Conservation (phyloP, 2,113 vertebrate genomes). For the Lonchura striata region DNA sequence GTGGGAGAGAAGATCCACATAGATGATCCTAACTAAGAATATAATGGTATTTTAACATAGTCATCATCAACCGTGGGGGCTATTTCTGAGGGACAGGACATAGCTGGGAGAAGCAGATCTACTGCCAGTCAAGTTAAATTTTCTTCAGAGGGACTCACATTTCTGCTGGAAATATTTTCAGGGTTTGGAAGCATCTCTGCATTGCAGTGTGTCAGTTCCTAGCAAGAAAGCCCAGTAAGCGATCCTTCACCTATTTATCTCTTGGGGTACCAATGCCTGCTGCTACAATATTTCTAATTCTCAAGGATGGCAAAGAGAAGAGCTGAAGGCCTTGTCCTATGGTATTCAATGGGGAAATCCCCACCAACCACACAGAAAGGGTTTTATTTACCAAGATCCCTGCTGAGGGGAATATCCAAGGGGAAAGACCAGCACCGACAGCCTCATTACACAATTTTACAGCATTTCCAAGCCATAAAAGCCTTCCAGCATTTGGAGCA, state of each 20-base stretch:
- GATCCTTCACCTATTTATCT: not conserved
- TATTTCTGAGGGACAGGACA: not conserved
- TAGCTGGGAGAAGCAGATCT: not conserved
- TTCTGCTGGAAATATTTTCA: not conserved
- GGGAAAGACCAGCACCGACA: not conserved
- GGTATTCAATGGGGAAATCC: not conserved
- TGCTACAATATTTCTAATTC: not conserved
- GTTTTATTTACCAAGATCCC: not conserved
- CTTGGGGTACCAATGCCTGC: not conserved
- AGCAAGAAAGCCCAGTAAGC: not conserved
- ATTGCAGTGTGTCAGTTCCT: not conserved
- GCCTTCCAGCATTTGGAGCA: not conserved
- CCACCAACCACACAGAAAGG: not conserved
- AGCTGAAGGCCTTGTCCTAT: not conserved
- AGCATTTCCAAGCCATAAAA: not conserved
- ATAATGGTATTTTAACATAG: not conserved
- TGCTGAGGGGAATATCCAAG: not conserved
- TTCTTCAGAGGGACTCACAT: not conserved
- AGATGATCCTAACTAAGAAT: not conserved
- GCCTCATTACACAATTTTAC: not conserved
- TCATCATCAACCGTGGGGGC: not conserved
- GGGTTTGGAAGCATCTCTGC: not conserved
- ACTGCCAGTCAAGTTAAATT: not conserved
- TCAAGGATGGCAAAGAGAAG: not conserved
- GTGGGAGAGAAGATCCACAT: not conserved